Conservation (phyloP, 92 coral and sea anemone genomes). For the Meandrina meandrites region DNA sequence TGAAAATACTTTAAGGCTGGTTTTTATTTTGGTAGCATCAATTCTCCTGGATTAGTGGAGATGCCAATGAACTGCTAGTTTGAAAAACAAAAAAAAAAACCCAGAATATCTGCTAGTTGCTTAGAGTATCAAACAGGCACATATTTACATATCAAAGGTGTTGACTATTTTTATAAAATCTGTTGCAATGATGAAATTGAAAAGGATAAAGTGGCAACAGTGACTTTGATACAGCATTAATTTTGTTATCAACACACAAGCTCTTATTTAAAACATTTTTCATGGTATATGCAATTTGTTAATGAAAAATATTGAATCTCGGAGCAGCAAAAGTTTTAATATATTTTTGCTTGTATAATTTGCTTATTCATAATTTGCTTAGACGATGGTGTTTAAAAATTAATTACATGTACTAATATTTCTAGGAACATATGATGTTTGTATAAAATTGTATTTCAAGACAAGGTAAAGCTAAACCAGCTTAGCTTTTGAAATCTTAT, state of each 20-base stretch:
- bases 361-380: neutral
- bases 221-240: neutral
- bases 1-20: no score
- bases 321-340: neutral
- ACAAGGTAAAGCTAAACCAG: neutral
- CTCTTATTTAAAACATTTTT: neutral
- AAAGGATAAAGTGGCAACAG: neutral
- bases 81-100: neutral
- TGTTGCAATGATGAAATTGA: neutral
- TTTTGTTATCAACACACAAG: neutral
- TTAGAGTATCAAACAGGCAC: neutral
- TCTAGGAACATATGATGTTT: constrained; percentile 1
- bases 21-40: no score
- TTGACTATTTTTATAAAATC: constrained; percentile 10
- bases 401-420: neutral
- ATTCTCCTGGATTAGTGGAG: neutral
- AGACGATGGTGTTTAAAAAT: neutral
- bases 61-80: neutral
- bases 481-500: neutral
- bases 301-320: neutral
- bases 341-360: constrained; percentile 1
- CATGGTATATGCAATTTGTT: neutral
- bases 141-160: neutral
- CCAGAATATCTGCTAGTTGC: neutral
- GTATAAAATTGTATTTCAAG: neutral